phyloP scores from a whole-genome alignment of 2,113 vertebrate genomes.

The Phrynocephalus versicolor region DNA sequence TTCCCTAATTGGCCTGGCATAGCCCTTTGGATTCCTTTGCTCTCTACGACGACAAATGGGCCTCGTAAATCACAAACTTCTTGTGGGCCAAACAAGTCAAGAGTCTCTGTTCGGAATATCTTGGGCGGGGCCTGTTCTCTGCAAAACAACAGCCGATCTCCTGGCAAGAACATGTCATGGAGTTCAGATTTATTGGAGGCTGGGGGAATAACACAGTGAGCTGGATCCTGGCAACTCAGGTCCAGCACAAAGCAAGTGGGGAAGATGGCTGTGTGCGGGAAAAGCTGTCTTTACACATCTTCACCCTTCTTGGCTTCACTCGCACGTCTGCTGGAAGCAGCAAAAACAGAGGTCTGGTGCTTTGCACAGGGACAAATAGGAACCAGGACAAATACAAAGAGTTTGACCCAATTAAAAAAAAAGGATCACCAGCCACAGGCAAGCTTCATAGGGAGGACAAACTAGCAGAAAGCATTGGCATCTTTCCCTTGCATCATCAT shows the following conservation, averaged over 20 bases:
- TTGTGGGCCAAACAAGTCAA: neutral
- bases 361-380: too few relatives aligned
- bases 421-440: too few relatives aligned
- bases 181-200: neutral
- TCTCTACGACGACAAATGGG: neutral
- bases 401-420: too few relatives aligned
- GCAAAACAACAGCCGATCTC: neutral
- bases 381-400: too few relatives aligned
- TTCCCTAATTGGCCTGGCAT: neutral
- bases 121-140: neutral
- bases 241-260: neutral
- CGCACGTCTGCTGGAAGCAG: too few relatives aligned
- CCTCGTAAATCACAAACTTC: neutral
- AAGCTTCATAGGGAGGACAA: too few relatives aligned
- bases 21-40: neutral
- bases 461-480: too few relatives aligned
- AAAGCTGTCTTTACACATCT: neutral
- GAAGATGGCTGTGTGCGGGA: neutral
- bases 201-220: neutral
- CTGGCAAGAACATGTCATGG: neutral
- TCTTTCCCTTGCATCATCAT: too few relatives aligned
- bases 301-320: constrained; percentile 1
- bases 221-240: neutral
- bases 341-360: too few relatives aligned
- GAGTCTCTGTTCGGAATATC: neutral